Conservation (phyloP, 1,140 invertebrate genomes). For the Neodiprion pinetum region DNA sequence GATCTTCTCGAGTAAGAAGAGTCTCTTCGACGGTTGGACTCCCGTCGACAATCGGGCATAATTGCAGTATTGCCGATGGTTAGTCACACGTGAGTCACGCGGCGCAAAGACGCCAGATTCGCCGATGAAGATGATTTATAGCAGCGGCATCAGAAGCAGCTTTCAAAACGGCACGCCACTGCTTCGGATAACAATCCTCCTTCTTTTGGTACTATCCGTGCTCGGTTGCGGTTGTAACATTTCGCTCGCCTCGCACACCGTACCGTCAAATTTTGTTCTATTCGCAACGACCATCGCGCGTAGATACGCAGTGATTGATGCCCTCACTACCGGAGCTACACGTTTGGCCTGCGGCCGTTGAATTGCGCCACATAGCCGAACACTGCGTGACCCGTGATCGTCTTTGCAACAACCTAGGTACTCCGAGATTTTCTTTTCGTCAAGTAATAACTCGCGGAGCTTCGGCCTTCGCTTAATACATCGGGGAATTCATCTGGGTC, state of each 20-base stretch:
- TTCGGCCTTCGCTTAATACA: slow-evolving; percentile 14
- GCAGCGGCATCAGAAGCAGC: not conserved
- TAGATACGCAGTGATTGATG: slow-evolving; percentile 45
- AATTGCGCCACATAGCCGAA: not conserved
- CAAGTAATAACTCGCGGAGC: not conserved
- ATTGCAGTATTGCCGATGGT: not conserved
- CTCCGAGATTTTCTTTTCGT: not conserved
- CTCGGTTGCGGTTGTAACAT: no score
- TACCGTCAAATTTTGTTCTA: no score
- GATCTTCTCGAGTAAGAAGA: no score
- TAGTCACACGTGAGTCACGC: not conserved
- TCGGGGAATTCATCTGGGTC: slow-evolving; percentile 46
- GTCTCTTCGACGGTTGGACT: not conserved
- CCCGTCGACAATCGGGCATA: not conserved
- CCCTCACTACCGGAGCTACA: slow-evolving; percentile 14
- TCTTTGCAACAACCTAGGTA: not conserved
- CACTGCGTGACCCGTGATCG: not conserved
- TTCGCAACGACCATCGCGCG: not conserved
- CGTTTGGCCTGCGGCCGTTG: slow-evolving; percentile 17
- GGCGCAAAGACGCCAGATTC: not conserved
- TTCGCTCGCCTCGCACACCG: no score
- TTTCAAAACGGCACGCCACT: not conserved
- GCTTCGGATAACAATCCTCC: not conserved
- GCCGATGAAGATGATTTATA: slow-evolving; percentile 1
- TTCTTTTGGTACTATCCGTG: not conserved